Evolutionary conservation across 2,797 vertebrate species (phyloP), one percentile per base, ranked within the genome.

Genomic region (Esox masquinongy): DNA sequence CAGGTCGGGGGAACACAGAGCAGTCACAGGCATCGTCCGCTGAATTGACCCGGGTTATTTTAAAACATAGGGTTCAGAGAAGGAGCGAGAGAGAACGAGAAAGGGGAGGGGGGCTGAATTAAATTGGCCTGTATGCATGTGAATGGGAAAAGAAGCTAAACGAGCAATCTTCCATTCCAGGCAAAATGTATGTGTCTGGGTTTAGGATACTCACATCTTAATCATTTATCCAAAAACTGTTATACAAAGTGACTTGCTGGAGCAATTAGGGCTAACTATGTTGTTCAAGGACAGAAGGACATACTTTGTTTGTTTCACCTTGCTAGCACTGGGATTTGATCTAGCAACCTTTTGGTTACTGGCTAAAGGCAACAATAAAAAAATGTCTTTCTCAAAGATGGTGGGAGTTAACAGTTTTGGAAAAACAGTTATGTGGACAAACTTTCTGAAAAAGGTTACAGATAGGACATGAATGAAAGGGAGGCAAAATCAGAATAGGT

Each of bases 31-130:
- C 66, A 17, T 61, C 73, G 26, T 49, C 34, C 36, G 26, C 0
- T 31, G 8, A 14, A 73, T 74, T 75, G 63, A 47, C 47, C 22
- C 9, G 39, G 29, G 85, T 88, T 91, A 91, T 92, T 91, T 92
- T 89, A 91, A 85, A 83, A 76, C 70, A 75, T 70, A 78, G 72
- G 70, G 78, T 76, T 75, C 77, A 82, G 75, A 49, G 68, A 70
- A 31, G 67, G 49, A 79, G 68, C 47, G 43, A 22, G 70, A 73
- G 59, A 3, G 6, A 56, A 47, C 15, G 39, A 49, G 39, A 63
- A 8, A 17, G 29, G 70, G 1, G 7, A 0, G 24, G 53, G 50
- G 67, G 39, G 14, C 34, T 71, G 26, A n/a, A 26, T 26, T 14
- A n/a, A 11, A 70, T 15, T 26, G 2, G 49, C 12, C 22, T 22